Conservation (phyloP, 2,113 vertebrate genomes). For the Cyprinodon variegatus region DNA sequence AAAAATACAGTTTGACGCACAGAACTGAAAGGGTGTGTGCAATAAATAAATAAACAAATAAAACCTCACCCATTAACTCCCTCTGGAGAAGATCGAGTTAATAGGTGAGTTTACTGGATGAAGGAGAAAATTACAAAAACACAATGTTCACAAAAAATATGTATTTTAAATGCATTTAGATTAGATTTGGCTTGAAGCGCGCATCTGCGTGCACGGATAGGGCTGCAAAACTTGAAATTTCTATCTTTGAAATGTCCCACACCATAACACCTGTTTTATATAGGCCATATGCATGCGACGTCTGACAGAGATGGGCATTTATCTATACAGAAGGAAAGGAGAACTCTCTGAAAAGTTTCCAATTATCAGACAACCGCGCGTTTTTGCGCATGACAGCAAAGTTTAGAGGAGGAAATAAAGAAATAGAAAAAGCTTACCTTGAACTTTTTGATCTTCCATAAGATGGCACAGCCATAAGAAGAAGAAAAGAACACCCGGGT, state of each 20-base stretch:
- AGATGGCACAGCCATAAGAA: constrained; percentile 90
- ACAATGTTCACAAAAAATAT: constrained; percentile 10
- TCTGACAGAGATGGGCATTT: constrained; percentile 37
- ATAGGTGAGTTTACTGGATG: constrained; percentile 40
- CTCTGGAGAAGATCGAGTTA: neutral
- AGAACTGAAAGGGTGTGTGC: constrained; percentile 12
- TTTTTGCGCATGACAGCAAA: constrained; percentile 49
- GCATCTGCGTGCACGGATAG: constrained; percentile 22
- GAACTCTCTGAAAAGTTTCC: constrained; percentile 60
- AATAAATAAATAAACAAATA: constrained; percentile 16
- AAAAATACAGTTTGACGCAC: neutral
- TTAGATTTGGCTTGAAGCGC: constrained; percentile 32
- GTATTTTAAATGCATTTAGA: constrained; percentile 25
- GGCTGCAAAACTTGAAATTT: constrained; percentile 61
- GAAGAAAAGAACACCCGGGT: constrained; percentile 88
- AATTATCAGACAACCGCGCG: constrained; percentile 12
- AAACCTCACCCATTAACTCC: constrained; percentile 20
- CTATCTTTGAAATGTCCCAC: constrained; percentile 56
- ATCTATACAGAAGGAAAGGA: neutral
- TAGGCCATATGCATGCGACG: constrained; percentile 48
- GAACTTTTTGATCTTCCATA: constrained; percentile 93
- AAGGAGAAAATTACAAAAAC: neutral
- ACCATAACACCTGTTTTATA: constrained; percentile 71
- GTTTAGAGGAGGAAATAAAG: constrained; percentile 21
- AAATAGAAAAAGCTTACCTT: constrained; percentile 85